Conservation (phyloP, 2,888 invertebrate genomes). For the Eupithecia centaureata region DNA sequence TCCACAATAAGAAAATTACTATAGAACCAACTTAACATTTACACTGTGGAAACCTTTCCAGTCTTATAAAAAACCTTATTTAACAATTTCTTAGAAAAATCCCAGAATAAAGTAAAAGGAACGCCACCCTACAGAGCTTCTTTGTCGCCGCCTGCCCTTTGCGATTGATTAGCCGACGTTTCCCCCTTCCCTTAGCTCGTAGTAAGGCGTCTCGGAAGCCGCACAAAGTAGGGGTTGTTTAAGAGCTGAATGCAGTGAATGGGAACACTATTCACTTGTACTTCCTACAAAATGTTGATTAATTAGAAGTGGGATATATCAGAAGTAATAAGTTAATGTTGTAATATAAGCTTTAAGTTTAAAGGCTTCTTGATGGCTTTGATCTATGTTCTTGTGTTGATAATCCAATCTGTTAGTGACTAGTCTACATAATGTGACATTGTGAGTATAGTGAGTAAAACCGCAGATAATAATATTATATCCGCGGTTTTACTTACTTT, state of each 20-base stretch:
- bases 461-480: no score
- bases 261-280: slow-evolving; percentile 13
- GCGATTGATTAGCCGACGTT: slow-evolving; percentile 81
- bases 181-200: slow-evolving; percentile 61
- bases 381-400: not conserved
- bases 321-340: not conserved
- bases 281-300: slow-evolving; percentile 27
- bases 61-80: not conserved
- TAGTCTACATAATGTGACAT: no score
- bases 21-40: no score
- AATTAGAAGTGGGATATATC: slow-evolving; percentile 16
- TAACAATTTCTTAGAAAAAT: not conserved
- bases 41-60: not conserved
- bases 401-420: not conserved
- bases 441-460: no score
- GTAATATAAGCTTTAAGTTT: not conserved
- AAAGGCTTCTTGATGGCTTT: not conserved
- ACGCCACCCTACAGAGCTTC: slow-evolving; percentile 50
- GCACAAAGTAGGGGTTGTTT: slow-evolving; percentile 46
- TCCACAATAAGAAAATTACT: no score
- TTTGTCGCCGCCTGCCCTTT: slow-evolving; percentile 75
- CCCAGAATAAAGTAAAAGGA: slow-evolving; percentile 13
- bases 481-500: no score
- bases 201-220: slow-evolving; percentile 74
- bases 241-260: slow-evolving; percentile 31